Percentiles rank a stretch among this genome's conserved stretches.
Conservation (phyloP, 35 echinoderm and acorn worm genomes). For the Heliocidaris tuberculata region DNA sequence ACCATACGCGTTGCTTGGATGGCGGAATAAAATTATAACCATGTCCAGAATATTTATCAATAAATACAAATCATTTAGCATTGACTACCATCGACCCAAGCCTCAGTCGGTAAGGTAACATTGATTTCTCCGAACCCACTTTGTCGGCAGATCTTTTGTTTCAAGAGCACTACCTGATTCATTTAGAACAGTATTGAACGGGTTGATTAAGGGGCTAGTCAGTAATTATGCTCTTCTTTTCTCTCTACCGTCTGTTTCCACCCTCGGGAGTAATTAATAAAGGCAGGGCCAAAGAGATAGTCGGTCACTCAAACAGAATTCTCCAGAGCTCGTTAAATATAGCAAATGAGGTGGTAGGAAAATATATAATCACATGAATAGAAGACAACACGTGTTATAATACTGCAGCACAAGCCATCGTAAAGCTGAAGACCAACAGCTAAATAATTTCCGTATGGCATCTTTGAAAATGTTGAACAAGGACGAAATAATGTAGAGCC, state of each 20-base stretch:
- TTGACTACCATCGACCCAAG: background rate
- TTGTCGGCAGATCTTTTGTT: conserved; percentile 24
- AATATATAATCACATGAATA: background rate
- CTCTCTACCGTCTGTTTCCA: background rate
- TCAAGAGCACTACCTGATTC: background rate
- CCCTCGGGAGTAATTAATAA: conserved; percentile 29
- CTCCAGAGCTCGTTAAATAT: background rate
- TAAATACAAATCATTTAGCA: conserved; percentile 21
- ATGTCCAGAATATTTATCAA: background rate
- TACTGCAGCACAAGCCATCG: no score
- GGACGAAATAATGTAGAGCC: no score
- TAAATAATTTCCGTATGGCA: no score
- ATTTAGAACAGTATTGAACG: conserved; percentile 18
- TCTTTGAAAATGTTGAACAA: no score
- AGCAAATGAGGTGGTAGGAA: background rate
- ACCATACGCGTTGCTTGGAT: background rate
- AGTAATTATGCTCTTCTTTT: background rate
- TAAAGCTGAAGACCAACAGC: no score
- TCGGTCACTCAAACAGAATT: background rate
- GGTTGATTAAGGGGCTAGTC: conserved; percentile 15
- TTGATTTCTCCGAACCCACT: conserved; percentile 9
- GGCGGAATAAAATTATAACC: background rate
- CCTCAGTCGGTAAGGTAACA: background rate
- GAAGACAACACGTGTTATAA: no score
- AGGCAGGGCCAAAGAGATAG: conserved; percentile 7